Conservation (phyloP, 1,140 invertebrate genomes). For the Trichomalopsis sarcophagae region DNA sequence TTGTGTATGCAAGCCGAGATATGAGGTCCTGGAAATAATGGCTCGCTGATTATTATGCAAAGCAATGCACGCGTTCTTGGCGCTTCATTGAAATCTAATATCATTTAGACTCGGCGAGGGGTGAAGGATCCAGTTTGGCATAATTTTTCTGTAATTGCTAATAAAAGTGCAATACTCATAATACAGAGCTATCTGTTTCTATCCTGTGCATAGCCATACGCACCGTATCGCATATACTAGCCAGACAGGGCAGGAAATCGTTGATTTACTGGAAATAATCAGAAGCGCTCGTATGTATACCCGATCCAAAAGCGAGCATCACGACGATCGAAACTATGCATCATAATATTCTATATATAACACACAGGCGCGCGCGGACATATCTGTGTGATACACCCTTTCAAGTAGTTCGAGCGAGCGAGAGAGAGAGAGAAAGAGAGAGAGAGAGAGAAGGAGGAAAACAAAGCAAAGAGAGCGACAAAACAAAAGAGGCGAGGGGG, state of each 20-base stretch:
- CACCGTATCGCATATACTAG: background rate
- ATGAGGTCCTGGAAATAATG: constrained; percentile 32
- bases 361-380: constrained; percentile 42
- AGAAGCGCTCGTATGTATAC: constrained; percentile 1
- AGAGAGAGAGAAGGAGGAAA: constrained; percentile 40
- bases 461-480: constrained; percentile 22
- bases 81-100: constrained; percentile 34
- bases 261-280: constrained; percentile 52
- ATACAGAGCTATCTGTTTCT: too few species aligned
- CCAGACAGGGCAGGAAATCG: constrained; percentile 36
- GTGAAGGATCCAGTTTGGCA: background rate
- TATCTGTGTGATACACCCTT: background rate
- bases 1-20: background rate
- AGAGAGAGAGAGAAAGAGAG: too few species aligned
- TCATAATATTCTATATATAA: background rate
- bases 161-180: constrained; percentile 43
- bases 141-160: too few species aligned
- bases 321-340: background rate
- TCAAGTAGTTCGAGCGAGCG: constrained; percentile 12
- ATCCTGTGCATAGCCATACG: too few species aligned
- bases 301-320: constrained; percentile 32
- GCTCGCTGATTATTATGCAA: constrained; percentile 41
- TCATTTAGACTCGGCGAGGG: background rate
- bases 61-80: background rate
- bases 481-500: constrained; percentile 34